Evolutionary conservation across 2,888 invertebrate species (phyloP).

Genomic region (Phlogophora meticulosa): DNA sequence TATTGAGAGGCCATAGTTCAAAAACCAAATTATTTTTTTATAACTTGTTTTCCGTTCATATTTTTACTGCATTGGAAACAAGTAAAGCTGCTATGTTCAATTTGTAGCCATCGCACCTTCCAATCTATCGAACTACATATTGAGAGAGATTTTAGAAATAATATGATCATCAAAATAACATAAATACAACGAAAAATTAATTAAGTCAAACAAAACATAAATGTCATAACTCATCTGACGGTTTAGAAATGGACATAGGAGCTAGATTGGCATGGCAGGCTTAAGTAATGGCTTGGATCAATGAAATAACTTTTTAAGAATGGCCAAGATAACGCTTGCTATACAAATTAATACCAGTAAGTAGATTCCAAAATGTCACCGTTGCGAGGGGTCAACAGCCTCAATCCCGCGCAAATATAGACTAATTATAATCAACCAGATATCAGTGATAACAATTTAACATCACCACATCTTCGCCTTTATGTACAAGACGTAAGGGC

Average conservation of each 20-base stretch:
- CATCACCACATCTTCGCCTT: no score
- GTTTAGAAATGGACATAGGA: slow-evolving; percentile 13
- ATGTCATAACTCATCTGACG: slow-evolving; percentile 41
- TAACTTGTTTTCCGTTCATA: slow-evolving; percentile 19
- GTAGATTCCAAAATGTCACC: slow-evolving; percentile 17
- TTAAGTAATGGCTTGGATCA: slow-evolving; percentile 14
- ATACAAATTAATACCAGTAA: slow-evolving; percentile 3
- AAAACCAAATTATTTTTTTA: slow-evolving; percentile 34
- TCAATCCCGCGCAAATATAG: slow-evolving; percentile 33
- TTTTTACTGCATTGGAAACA: slow-evolving; percentile 25
- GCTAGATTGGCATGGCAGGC: slow-evolving; percentile 34
- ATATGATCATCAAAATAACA: slow-evolving; percentile 15
- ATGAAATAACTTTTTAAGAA: slow-evolving; percentile 35
- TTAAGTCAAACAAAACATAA: slow-evolving; percentile 53
- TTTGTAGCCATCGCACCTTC: slow-evolving; percentile 23
- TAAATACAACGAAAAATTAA: slow-evolving; percentile 22
- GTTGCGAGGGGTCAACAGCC: slow-evolving; percentile 19
- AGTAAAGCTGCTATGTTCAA: slow-evolving; percentile 28
- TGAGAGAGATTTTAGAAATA: not conserved
- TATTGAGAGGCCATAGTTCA: slow-evolving; percentile 54
- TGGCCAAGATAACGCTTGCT: slow-evolving; percentile 21
- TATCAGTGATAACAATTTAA: no score
- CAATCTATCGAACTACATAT: slow-evolving; percentile 34
- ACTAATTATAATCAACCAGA: not conserved
- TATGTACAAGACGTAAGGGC: no score